Percentiles rank a stretch among this genome's conserved stretches.
These are phyloP conservation scores for Crocuta crocuta DNA, from an alignment of 2,113 vertebrate genomes.

Conservation along the genomic window DNA sequence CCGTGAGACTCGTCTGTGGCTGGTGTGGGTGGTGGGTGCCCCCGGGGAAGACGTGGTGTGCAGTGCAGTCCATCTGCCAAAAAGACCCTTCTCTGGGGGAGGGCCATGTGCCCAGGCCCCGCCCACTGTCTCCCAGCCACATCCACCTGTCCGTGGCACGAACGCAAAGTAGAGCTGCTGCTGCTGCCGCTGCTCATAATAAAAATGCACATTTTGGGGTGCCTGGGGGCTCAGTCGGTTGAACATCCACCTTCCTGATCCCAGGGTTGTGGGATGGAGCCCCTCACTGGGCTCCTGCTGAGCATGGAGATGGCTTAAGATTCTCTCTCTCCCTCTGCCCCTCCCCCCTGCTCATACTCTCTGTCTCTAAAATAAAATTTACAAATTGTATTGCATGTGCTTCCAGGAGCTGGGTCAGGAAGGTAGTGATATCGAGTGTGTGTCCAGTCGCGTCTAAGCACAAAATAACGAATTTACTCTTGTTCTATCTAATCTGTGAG, in stretches of 20 bases:
- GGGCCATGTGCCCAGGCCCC: background rate
- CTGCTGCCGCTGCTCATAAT: background rate
- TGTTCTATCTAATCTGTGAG: background rate
- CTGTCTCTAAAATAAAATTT: no score
- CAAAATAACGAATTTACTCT: background rate
- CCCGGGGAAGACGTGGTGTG: background rate
- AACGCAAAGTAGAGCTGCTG: background rate
- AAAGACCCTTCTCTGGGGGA: background rate
- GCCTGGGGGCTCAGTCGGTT: no score
- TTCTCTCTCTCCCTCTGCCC: no score
- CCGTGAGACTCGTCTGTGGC: accelerated
- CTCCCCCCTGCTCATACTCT: no score
- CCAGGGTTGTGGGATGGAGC: no score
- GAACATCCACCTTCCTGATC: no score
- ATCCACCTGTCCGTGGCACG: background rate
- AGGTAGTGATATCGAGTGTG: background rate
- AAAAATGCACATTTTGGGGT: no score
- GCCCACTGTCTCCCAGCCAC: accelerated
- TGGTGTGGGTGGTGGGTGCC: background rate
- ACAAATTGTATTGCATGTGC: no score
- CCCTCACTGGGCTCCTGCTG: no score
- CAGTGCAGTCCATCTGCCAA: background rate
- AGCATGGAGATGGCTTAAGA: no score
- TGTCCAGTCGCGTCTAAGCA: background rate
- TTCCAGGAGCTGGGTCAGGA: background rate